Evolutionary conservation across 2,888 invertebrate genomes (phyloP), one percentile per base, ranked within the genome.

Genomic region (Calameuta idolon): DNA sequence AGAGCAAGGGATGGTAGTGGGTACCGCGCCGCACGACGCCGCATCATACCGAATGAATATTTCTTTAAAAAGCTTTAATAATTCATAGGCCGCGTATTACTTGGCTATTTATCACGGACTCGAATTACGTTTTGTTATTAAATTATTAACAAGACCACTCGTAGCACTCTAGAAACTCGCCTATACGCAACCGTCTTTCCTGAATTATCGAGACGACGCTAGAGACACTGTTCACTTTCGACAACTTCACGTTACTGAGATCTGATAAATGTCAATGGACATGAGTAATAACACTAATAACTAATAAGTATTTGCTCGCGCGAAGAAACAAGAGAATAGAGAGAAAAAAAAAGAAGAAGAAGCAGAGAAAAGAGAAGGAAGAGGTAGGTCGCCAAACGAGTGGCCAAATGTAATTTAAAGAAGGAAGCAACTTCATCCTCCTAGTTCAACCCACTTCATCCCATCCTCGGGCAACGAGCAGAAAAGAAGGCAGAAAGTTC

Each of bases 391-490:
- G 84, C 86, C 86, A 87, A 86, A 88, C 89, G 88, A 89, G 88
- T 88, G 89, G 89, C 89, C 90, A 89, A 89, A 90, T 89, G 89
- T 89, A 90, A 90, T 90, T 89, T 89, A 89, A 90, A 89, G 88
- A 88, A 88, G 87, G 84, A 87, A 86, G 87, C 85, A 88, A 88
- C 84, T 88, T 85, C 82, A 83, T 84, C 81, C 84, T 75, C 71
- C 76, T 82, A 81, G 55, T 79, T 82, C 83, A 81, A 83, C 82
- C 81, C 79, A 79, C 82, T 82, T 77, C 78, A 74, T 74, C n/a
- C 74, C 74, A n/a, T 23, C n/a, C 80, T 80, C 85, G 79, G 84
- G 83, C 86, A 88, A 85, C 85, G 85, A 86, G 81, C 86, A 85
- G 86, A 86, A 87, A 89, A 89, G 85, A 84, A 87, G 85, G 85